Evolutionary conservation across 2,113 vertebrate genomes (phyloP).

Genomic region (Gallinago jamesoni): DNA sequence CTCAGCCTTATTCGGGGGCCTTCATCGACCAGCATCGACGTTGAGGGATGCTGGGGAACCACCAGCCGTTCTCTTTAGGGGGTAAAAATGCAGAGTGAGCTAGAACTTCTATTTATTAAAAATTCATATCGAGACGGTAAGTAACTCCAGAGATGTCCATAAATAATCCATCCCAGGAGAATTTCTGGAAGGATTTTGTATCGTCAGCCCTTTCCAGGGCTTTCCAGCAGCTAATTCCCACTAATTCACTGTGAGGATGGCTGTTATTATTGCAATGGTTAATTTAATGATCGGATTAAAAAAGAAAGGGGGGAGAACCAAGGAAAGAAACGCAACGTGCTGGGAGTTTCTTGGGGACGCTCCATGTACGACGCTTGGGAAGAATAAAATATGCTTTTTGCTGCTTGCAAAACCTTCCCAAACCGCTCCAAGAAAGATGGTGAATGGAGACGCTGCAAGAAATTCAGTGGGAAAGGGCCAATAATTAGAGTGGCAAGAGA

Average conservation of each 20-base stretch:
- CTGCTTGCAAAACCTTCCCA: background rate
- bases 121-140: background rate
- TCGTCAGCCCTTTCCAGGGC: background rate
- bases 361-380: background rate
- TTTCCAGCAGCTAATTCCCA: background rate
- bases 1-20: background rate
- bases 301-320: background rate
- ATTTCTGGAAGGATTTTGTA: background rate
- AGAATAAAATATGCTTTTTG: background rate
- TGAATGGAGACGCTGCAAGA: background rate
- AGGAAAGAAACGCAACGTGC: background rate
- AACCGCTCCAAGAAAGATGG: background rate
- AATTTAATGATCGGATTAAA: background rate
- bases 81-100: background rate
- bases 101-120: background rate
- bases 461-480: background rate
- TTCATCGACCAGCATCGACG: fast-evolving
- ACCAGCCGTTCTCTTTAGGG: background rate
- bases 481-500: background rate
- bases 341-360: background rate
- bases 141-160: no score
- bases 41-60: background rate
- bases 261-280: background rate
- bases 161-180: background rate
- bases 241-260: background rate